Percentiles rank a stretch among this genome's conserved stretches.
These are phyloP conservation scores for Anthopleura xanthogrammica DNA, from an alignment of 92 coral and sea anemone species.

Conservation along the genomic window DNA sequence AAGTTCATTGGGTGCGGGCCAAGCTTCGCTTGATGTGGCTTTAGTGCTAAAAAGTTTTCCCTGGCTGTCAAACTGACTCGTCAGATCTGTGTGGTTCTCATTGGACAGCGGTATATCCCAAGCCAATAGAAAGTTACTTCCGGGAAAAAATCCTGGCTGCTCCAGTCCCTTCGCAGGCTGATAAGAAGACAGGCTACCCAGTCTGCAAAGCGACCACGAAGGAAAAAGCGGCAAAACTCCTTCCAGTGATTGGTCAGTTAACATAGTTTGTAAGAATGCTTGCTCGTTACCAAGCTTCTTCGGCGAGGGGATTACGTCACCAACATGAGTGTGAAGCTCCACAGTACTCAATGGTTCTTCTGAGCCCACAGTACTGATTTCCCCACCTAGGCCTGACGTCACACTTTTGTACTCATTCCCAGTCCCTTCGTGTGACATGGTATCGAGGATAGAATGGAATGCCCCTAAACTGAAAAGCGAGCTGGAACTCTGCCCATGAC, in stretches of 20 bases:
- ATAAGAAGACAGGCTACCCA: constrained; percentile 84
- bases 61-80: constrained; percentile 92
- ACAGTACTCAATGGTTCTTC: constrained; percentile 74
- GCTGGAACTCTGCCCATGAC: constrained; percentile 72
- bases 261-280: constrained; percentile 86
- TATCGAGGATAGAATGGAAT: constrained; percentile 88
- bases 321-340: constrained; percentile 50
- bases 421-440: constrained; percentile 84
- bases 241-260: constrained; percentile 74
- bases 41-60: constrained; percentile 85
- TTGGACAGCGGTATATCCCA: constrained; percentile 97
- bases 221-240: constrained; percentile 87
- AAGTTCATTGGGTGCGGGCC: constrained; percentile 99
- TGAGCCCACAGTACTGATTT: constrained; percentile 75
- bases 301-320: constrained; percentile 30
- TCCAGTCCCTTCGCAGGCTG: constrained; percentile 90
- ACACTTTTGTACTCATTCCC: constrained; percentile 87
- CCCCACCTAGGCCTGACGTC: constrained; percentile 88
- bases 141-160: constrained; percentile 97
- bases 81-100: constrained; percentile 76
- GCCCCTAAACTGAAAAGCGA: constrained; percentile 78
- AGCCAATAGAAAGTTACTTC: constrained; percentile 88
- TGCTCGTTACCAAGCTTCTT: constrained; percentile 27
- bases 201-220: constrained; percentile 95
- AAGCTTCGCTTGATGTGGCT: constrained; percentile 82